phyloP scores from a whole-genome alignment of 2,888 invertebrate genomes.

The Cacoxenus indagator region DNA sequence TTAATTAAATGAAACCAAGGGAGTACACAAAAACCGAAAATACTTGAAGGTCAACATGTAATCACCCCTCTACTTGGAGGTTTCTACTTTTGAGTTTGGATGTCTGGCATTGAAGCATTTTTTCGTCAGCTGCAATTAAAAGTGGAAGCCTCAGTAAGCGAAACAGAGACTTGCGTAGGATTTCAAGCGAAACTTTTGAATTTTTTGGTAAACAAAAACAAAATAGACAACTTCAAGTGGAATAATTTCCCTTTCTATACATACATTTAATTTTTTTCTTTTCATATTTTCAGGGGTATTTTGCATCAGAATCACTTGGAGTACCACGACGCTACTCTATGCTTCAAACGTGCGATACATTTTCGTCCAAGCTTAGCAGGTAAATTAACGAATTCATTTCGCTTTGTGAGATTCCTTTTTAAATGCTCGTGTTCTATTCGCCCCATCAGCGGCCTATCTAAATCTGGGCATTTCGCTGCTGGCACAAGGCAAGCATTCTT shows the following conservation, averaged over 20 bases:
- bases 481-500: slow-evolving; percentile 83
- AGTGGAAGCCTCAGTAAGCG: slow-evolving; percentile 27
- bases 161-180: background rate
- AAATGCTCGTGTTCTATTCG: slow-evolving; percentile 44
- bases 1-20: slow-evolving; percentile 51
- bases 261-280: background rate
- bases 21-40: slow-evolving; percentile 29
- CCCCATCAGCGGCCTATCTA: slow-evolving; percentile 88
- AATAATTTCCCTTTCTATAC: no score
- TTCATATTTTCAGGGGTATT: slow-evolving; percentile 82
- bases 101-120: slow-evolving; percentile 29
- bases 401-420: background rate
- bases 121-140: slow-evolving; percentile 36
- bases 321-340: slow-evolving; percentile 88
- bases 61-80: slow-evolving; percentile 38
- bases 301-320: slow-evolving; percentile 90
- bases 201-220: background rate
- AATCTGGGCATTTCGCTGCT: slow-evolving; percentile 90
- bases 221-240: background rate
- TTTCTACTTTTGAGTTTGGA: background rate
- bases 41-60: slow-evolving; percentile 57
- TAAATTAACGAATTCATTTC: slow-evolving; percentile 74
- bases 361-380: slow-evolving; percentile 85
- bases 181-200: background rate
- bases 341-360: slow-evolving; percentile 91